Base-by-base conservation (phyloP, 1,140 invertebrate genomes). In the Danaus melanippus region DNA sequence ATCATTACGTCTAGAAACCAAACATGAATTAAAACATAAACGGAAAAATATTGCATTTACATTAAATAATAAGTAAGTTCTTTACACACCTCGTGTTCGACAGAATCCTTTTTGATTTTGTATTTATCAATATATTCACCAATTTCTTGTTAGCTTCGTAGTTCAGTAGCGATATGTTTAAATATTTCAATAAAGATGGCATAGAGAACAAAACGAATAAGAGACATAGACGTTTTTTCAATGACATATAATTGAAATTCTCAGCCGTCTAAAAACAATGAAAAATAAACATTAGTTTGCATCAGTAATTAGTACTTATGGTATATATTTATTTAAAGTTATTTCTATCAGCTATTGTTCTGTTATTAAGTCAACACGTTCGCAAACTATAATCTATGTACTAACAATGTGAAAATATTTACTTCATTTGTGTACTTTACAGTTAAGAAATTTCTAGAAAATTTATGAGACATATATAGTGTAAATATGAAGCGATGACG, bases 241-340 rank as follows among this genome's bases (percentile, higher is more conserved):
- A 40, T 2, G 82, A 51, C 68, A 78, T 69, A 12, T 75, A 71
- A 39, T 78, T 78, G 57, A 85, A 86, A 57, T 79, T 80, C 46
- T 80, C 73, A 42, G 86, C 86, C 17, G 82, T 70, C 86, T 87
- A 71, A 62, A 67, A 62, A 59, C 15, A 45, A 50, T 46, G 32
- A 47, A 49, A 44, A 43, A 32, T 43, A 32, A 48, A 48, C 43
- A 39, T 40, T 41, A 50, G 2, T 41, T 11, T 32, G 21, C 21
- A 32, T 7, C 7, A 32, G 4, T 7, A 32, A 32, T 32, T 32
- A 32, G n/a, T n/a, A n/a, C n/a, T 32, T 7, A 32, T 32, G 6
- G 21, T 32, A 32, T 32, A 32, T 32, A 32, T 32, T 32, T 32
- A 32, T 32, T 32, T 32, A 32, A 32, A 32, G 4, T 7, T 32